Conservation (phyloP, 2,797 vertebrate species). For the Acipenser ruthenus region DNA sequence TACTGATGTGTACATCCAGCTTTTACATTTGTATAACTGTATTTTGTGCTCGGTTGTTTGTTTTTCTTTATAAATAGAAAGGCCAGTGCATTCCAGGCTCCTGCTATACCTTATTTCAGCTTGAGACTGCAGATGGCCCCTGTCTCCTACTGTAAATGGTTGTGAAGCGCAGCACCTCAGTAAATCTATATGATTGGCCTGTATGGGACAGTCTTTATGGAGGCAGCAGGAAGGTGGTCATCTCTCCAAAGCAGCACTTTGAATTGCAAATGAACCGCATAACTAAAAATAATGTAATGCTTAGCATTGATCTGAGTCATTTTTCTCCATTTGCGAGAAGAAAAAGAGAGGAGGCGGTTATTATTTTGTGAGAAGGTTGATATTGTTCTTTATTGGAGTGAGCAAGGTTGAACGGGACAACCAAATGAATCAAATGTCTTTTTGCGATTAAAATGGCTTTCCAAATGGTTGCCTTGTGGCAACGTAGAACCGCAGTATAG, state of each 20-base stretch:
- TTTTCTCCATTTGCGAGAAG: slow-evolving; percentile 79
- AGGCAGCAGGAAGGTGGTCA: slow-evolving; percentile 67
- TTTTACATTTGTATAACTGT: not conserved
- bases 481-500: not conserved
- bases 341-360: slow-evolving; percentile 39
- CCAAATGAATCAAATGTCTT: slow-evolving; percentile 1
- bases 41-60: not conserved
- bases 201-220: slow-evolving; percentile 48
- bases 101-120: not conserved
- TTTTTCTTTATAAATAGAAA: not conserved
- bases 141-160: not conserved
- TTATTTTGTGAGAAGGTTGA: slow-evolving; percentile 50
- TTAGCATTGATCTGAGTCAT: slow-evolving; percentile 68
- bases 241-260: slow-evolving; percentile 82
- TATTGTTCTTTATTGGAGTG: slow-evolving; percentile 42
- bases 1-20: not conserved
- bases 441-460: not conserved
- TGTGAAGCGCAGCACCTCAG: slow-evolving; percentile 53
- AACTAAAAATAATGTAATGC: slow-evolving; percentile 93
- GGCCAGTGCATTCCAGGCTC: not conserved
- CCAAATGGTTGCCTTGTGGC: not conserved
- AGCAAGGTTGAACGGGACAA: slow-evolving; percentile 25
- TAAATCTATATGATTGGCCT: slow-evolving; percentile 74
- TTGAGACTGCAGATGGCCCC: not conserved
- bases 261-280: slow-evolving; percentile 91